phyloP scores from a whole-genome alignment of 2,113 vertebrate genomes.

The Hyaena hyaena region DNA sequence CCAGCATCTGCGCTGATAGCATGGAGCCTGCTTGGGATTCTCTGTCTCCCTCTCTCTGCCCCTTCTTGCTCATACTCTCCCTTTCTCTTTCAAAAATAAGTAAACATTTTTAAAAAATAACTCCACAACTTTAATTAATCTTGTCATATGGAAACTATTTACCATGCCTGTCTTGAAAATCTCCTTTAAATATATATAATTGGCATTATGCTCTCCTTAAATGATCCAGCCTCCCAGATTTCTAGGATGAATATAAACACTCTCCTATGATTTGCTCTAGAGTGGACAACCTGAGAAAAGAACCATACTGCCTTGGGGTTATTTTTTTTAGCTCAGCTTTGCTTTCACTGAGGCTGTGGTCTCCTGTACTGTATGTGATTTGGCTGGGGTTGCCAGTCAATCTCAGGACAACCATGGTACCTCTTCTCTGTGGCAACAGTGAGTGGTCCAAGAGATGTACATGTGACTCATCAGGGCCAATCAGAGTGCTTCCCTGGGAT shows the following conservation, averaged over 20 bases:
- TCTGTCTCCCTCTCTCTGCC: too few relatives aligned
- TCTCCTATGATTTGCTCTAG: neutral
- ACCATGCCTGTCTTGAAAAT: neutral
- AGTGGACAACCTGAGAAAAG: neutral
- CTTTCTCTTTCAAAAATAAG: too few relatives aligned
- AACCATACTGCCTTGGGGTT: neutral
- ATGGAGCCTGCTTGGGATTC: too few relatives aligned
- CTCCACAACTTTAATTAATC: neutral
- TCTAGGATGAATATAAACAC: slow-evolving; percentile 3
- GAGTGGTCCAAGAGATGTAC: neutral
- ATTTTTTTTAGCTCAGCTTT: slow-evolving; percentile 25
- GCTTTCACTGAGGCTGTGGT: neutral
- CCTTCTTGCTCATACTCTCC: too few relatives aligned
- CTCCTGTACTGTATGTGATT: neutral
- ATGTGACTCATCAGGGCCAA: slow-evolving; percentile 41
- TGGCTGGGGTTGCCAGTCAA: neutral
- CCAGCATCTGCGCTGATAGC: too few relatives aligned
- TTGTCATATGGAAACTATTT: slow-evolving; percentile 3
- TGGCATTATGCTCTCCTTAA: neutral
- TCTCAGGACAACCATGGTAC: neutral
- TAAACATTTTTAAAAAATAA: neutral
- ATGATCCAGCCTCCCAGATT: neutral
- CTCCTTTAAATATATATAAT: neutral
- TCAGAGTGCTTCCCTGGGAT: slow-evolving; percentile 28
- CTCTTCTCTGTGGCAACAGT: slow-evolving; percentile 18